Evolutionary conservation across 1,140 invertebrate species (phyloP).

Genomic region (Epicauta chinensis): DNA sequence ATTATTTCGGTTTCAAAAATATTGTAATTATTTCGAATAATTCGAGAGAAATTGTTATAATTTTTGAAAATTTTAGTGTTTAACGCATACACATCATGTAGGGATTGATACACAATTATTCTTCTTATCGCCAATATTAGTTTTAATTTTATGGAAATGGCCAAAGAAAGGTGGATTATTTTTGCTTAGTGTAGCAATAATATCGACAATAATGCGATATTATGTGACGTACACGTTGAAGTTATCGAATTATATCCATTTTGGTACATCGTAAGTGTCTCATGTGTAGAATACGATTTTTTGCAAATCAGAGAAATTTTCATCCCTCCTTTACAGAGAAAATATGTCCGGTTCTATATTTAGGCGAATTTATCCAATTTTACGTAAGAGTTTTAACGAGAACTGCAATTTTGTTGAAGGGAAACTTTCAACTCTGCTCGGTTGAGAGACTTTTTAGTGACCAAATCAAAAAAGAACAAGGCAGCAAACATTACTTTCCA

Average conservation of each 20-base stretch:
- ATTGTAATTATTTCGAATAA: conserved; percentile 44
- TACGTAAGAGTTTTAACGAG: too few relatives aligned
- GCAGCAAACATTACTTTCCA: too few relatives aligned
- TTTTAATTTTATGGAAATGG: conserved; percentile 60
- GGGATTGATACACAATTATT: conserved; percentile 80
- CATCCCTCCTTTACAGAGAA: too few relatives aligned
- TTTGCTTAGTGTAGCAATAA: conserved; percentile 46
- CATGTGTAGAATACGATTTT: too few relatives aligned
- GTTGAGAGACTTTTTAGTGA: too few relatives aligned
- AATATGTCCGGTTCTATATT: too few relatives aligned
- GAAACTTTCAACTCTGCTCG: too few relatives aligned
- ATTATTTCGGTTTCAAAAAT: conserved; percentile 56
- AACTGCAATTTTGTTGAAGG: too few relatives aligned
- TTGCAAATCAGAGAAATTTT: too few relatives aligned
- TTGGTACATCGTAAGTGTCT: conserved; percentile 67
- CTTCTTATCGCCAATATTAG: conserved; percentile 58
- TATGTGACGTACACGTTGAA: conserved; percentile 56
- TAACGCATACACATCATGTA: conserved; percentile 63
- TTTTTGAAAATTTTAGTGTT: conserved; percentile 48
- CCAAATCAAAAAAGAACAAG: too few relatives aligned
- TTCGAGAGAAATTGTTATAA: not conserved
- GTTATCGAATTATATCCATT: conserved; percentile 66
- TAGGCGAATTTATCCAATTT: too few relatives aligned
- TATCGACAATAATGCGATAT: conserved; percentile 59
- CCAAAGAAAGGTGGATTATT: conserved; percentile 50